A percentile compares a stretch with the other conserved stretches of the same genome.
These are phyloP conservation scores for Brachymystax lenok DNA, from an alignment of 2,797 vertebrate species.

Conservation along the genomic window DNA sequence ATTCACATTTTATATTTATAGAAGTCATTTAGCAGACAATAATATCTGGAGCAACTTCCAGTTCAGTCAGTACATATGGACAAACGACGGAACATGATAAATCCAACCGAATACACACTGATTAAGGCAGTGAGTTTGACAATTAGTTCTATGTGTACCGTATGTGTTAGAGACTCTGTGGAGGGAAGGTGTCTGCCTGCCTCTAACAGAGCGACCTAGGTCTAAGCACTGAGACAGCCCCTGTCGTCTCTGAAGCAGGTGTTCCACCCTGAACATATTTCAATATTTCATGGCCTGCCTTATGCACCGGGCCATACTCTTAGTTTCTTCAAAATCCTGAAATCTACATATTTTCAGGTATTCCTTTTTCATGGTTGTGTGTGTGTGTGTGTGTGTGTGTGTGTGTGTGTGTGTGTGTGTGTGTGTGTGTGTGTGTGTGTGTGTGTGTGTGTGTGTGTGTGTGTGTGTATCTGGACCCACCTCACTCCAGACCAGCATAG, in stretches of 20 bases:
- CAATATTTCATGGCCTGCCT: slow-evolving; percentile 65
- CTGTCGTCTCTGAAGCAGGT: slow-evolving; percentile 51
- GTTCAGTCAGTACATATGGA: not conserved
- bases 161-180: not conserved
- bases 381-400: not conserved
- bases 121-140: slow-evolving; percentile 48
- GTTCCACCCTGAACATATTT: slow-evolving; percentile 59
- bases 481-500: slow-evolving; percentile 96
- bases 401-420: slow-evolving; percentile 22
- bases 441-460: slow-evolving; percentile 9
- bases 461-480: slow-evolving; percentile 58
- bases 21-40: not conserved
- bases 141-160: not conserved
- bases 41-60: not conserved
- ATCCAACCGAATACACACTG: slow-evolving; percentile 17
- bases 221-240: not conserved
- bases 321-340: slow-evolving; percentile 19
- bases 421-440: slow-evolving; percentile 7
- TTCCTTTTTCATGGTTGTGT: not conserved
- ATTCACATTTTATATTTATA: not conserved
- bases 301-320: slow-evolving; percentile 40
- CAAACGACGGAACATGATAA: not conserved
- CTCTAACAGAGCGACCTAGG: not conserved
- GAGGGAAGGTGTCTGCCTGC: not conserved
- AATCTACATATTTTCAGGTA: slow-evolving; percentile 53